Evolutionary conservation across 2,888 invertebrate species (phyloP).

Genomic region (Brenthis ino): DNA sequence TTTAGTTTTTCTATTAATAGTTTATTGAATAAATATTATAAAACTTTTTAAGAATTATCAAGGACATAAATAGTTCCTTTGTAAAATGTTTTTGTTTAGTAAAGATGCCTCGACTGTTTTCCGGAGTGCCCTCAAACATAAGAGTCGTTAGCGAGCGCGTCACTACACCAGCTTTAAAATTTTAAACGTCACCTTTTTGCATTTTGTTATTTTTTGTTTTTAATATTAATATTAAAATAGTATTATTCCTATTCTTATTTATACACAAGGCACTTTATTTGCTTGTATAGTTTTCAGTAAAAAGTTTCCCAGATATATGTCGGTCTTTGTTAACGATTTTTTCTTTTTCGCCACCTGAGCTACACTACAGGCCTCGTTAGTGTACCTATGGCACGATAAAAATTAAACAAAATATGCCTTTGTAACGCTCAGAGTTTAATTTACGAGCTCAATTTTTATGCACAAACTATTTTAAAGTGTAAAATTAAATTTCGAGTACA

Average conservation of each 20-base stretch:
- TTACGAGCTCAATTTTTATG: conserved; percentile 12
- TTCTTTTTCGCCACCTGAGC: conserved; percentile 14
- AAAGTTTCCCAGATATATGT: conserved; percentile 10
- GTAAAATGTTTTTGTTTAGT: conserved; percentile 35
- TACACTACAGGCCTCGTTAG: conserved; percentile 9
- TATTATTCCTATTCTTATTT: neutral
- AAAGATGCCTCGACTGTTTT: conserved; percentile 48
- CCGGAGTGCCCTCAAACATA: conserved; percentile 50
- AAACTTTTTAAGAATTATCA: neutral
- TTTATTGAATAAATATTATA: too few relatives aligned
- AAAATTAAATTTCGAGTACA: neutral
- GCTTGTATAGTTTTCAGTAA: conserved; percentile 10
- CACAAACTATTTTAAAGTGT: neutral
- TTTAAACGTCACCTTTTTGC: conserved; percentile 31
- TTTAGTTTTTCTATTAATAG: too few relatives aligned
- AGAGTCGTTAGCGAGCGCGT: conserved; percentile 52
- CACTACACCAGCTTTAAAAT: conserved; percentile 31
- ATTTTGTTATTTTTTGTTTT: conserved; percentile 7
- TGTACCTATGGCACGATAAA: conserved; percentile 14
- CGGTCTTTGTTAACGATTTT: conserved; percentile 8
- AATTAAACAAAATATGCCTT: conserved; percentile 18
- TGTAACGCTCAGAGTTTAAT: conserved; percentile 6
- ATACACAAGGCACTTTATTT: neutral
- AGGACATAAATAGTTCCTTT: conserved; percentile 32
- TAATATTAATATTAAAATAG: conserved; percentile 13